phyloP scores from a whole-genome alignment of 2,888 invertebrate species.

The Eupeodes luniger region DNA sequence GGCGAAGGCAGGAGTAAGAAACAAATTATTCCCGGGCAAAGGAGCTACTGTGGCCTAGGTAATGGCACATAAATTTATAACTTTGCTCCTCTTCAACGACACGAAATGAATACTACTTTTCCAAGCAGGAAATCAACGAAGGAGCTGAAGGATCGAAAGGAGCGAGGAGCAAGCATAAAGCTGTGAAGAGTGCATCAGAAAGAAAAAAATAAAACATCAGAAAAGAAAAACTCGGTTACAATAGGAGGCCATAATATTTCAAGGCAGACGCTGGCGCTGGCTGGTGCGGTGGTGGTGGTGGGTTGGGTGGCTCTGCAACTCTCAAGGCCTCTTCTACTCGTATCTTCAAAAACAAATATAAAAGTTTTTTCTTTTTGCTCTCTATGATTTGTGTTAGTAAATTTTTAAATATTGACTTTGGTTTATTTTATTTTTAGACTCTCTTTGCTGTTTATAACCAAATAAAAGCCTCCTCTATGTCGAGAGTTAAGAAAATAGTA shows the following conservation, averaged over 20 bases:
- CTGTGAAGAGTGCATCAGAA: not conserved
- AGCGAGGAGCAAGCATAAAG: conserved; percentile 21
- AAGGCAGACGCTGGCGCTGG: conserved; percentile 30
- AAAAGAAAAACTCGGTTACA: conserved; percentile 60
- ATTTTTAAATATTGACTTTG: conserved; percentile 73
- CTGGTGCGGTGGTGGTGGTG: not conserved
- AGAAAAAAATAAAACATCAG: not conserved
- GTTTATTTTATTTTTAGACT: conserved; percentile 12
- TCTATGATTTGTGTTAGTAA: conserved; percentile 60
- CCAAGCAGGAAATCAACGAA: conserved; percentile 39
- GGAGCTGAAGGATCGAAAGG: not conserved
- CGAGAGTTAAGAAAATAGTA: conserved; percentile 61
- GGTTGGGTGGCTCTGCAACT: conserved; percentile 16
- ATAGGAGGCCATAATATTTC: conserved; percentile 69
- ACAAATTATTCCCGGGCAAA: conserved; percentile 32
- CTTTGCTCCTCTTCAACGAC: conserved; percentile 57
- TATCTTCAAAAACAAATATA: conserved; percentile 19
- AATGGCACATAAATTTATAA: conserved; percentile 72
- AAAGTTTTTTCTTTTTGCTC: conserved; percentile 7
- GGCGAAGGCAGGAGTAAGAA: not conserved
- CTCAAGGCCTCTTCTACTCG: conserved; percentile 46
- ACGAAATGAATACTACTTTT: conserved; percentile 65
- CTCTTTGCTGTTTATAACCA: conserved; percentile 22
- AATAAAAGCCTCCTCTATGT: conserved; percentile 37
- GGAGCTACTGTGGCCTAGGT: conserved; percentile 64